Percentiles rank a stretch among this genome's conserved stretches.
Evolutionary conservation across 2,797 vertebrate genomes (phyloP).

Genomic region (Oryzias dopingdopingensis): DNA sequence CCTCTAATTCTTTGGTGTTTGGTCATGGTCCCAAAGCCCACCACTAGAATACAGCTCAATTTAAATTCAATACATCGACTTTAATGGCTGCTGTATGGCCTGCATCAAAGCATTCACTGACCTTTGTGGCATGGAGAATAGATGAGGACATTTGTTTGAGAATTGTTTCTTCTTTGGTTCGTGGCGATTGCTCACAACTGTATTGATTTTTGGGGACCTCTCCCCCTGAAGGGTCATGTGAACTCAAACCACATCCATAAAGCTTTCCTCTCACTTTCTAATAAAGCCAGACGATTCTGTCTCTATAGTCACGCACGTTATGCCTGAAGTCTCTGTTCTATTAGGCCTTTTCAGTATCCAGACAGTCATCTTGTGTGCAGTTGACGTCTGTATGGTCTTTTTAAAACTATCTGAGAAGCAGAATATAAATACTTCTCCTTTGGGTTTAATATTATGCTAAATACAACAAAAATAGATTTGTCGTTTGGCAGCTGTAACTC

Average conservation of each 20-base stretch:
- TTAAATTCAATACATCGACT: too few species aligned
- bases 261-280: too few species aligned
- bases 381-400: conserved; percentile 29
- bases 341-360: conserved; percentile 5
- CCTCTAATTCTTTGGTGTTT: too few species aligned
- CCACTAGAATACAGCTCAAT: too few species aligned
- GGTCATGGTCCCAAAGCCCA: too few species aligned
- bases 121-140: too few species aligned
- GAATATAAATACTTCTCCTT: conserved; percentile 41
- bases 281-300: too few species aligned
- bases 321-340: background rate
- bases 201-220: background rate
- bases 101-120: too few species aligned
- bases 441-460: conserved; percentile 38
- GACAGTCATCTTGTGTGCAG: conserved; percentile 18
- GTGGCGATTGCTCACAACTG: background rate
- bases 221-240: background rate
- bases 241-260: background rate
- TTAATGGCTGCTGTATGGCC: too few species aligned
- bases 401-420: conserved; percentile 26
- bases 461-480: conserved; percentile 38
- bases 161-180: background rate
- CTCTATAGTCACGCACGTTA: too few species aligned
- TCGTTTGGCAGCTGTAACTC: conserved; percentile 29
- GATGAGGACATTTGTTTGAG: too few species aligned